Conservation (phyloP, 2,113 vertebrate species). For the Nibea coibor region DNA sequence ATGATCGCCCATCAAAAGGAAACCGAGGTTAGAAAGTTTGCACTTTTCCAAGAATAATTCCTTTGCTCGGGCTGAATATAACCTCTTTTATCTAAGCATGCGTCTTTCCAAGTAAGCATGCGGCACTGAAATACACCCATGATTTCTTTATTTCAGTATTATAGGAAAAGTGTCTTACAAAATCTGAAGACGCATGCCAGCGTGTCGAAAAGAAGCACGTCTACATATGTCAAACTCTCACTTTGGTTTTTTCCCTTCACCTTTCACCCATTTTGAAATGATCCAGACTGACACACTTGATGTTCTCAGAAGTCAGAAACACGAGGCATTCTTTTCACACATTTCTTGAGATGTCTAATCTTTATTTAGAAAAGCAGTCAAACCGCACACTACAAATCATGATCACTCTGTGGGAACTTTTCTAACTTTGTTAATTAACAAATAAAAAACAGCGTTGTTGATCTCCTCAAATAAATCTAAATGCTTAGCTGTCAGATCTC, state of each 20-base stretch:
- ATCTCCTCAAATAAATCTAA: constrained; percentile 19
- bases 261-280: constrained; percentile 46
- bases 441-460: constrained; percentile 30
- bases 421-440: constrained; percentile 8
- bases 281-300: constrained; percentile 38
- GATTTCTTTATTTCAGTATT: constrained; percentile 3
- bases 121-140: background rate
- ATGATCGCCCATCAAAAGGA: constrained; percentile 28
- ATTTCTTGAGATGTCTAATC: constrained; percentile 35
- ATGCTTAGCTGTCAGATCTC: background rate
- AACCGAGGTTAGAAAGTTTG: constrained; percentile 11
- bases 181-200: constrained; percentile 1
- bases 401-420: constrained; percentile 16
- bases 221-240: constrained; percentile 41
- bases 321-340: constrained; percentile 13
- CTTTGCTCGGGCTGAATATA: constrained; percentile 10
- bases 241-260: constrained; percentile 54
- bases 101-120: background rate
- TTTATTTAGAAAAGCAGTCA: constrained; percentile 36
- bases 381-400: constrained; percentile 38
- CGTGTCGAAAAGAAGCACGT: constrained; percentile 40
- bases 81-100: background rate
- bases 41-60: constrained; percentile 19
- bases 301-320: constrained; percentile 41
- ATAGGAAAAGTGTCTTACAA: background rate